phyloP scores from a whole-genome alignment of 2,113 vertebrate species.

The Kryptolebias marmoratus region DNA sequence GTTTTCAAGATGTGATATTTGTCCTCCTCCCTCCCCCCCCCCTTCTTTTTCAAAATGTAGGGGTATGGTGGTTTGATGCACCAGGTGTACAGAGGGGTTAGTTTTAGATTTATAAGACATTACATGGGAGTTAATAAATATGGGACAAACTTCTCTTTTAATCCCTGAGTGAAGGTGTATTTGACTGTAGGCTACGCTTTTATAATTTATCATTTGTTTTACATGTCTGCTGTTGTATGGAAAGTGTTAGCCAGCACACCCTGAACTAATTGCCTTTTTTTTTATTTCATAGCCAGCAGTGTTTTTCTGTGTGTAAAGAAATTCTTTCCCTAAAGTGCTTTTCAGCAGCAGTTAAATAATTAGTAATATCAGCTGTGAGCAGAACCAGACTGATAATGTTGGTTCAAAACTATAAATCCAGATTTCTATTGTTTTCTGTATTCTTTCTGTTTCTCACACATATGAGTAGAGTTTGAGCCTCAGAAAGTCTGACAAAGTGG shows the following conservation, averaged over 20 bases:
- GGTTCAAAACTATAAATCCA: conserved; percentile 32
- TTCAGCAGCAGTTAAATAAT: conserved; percentile 32
- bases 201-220: background rate
- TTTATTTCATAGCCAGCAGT: conserved; percentile 56
- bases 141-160: conserved; percentile 19
- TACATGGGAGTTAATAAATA: background rate
- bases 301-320: conserved; percentile 33
- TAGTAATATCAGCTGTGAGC: conserved; percentile 26
- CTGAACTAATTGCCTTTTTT: conserved; percentile 46
- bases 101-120: conserved; percentile 15
- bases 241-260: conserved; percentile 15
- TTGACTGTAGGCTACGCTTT: conserved; percentile 10
- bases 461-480: conserved; percentile 15
- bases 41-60: background rate
- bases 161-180: background rate
- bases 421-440: conserved; percentile 19
- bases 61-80: conserved; percentile 51
- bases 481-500: conserved; percentile 2
- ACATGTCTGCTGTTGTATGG: background rate
- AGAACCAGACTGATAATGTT: conserved; percentile 28
- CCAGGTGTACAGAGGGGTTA: conserved; percentile 8
- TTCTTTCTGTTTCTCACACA: conserved; percentile 37
- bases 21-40: background rate
- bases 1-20: conserved; percentile 74
- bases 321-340: conserved; percentile 28